Conservation (phyloP, 2,888 invertebrate species). For the Hemithea aestivaria region DNA sequence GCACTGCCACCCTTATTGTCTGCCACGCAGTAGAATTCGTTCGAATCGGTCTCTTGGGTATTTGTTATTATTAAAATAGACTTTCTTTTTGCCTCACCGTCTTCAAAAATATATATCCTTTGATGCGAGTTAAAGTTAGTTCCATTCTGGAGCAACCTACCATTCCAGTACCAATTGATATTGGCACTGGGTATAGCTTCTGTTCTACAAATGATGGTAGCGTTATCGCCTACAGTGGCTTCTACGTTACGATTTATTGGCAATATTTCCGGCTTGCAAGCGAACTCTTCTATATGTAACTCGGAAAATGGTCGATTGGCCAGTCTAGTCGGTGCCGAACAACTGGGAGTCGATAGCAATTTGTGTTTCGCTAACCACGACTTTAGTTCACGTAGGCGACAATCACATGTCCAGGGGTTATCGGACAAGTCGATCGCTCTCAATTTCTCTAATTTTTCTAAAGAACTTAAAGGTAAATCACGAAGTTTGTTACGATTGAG, state of each 20-base stretch:
- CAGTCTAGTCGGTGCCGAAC: slow-evolving; percentile 85
- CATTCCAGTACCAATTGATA: slow-evolving; percentile 93
- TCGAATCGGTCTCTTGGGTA: slow-evolving; percentile 89
- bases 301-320: slow-evolving; percentile 87
- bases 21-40: slow-evolving; percentile 93
- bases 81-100: slow-evolving; percentile 86
- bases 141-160: slow-evolving; percentile 86
- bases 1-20: slow-evolving; percentile 93
- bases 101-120: slow-evolving; percentile 86
- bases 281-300: slow-evolving; percentile 88
- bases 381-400: slow-evolving; percentile 88
- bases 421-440: slow-evolving; percentile 91
- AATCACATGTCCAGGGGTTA: slow-evolving; percentile 94
- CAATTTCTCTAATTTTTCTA: slow-evolving; percentile 85
- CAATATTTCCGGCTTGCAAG: slow-evolving; percentile 89
- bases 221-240: slow-evolving; percentile 89
- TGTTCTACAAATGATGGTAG: slow-evolving; percentile 89
- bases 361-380: slow-evolving; percentile 89
- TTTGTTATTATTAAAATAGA: slow-evolving; percentile 89
- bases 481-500: slow-evolving; percentile 89
- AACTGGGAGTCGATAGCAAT: slow-evolving; percentile 87
- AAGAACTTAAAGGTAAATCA: slow-evolving; percentile 84
- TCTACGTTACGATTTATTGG: slow-evolving; percentile 87
- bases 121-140: slow-evolving; percentile 89
- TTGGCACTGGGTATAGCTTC: slow-evolving; percentile 89